Percentiles rank a stretch among this genome's conserved stretches.
Evolutionary conservation across 2,888 invertebrate species (phyloP).

Genomic region (Epinotia brunnichana): DNA sequence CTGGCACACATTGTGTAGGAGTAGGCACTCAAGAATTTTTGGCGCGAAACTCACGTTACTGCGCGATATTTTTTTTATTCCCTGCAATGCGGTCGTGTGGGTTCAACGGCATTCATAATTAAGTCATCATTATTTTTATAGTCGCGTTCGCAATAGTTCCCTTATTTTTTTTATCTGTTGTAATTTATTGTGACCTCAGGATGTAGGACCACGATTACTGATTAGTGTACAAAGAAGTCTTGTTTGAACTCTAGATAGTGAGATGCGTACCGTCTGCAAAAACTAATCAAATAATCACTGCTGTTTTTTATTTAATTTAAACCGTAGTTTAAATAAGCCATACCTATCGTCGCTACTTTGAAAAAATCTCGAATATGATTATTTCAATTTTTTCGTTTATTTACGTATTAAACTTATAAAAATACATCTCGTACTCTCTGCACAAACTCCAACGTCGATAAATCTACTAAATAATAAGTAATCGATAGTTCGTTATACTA

Average conservation of each 20-base stretch:
- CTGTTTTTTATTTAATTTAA: neutral
- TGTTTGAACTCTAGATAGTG: conserved; percentile 46
- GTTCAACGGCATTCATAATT: conserved; percentile 43
- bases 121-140: conserved; percentile 48
- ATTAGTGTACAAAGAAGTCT: conserved; percentile 55
- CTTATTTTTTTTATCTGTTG: conserved; percentile 56
- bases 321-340: no score
- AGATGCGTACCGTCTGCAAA: conserved; percentile 9
- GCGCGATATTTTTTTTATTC: conserved; percentile 32
- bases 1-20: conserved; percentile 55
- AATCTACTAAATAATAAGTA: no score
- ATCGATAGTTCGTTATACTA: no score
- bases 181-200: conserved; percentile 46
- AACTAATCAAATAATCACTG: conserved; percentile 1
- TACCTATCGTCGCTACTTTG: no score
- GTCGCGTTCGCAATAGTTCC: conserved; percentile 49
- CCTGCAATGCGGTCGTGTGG: conserved; percentile 24
- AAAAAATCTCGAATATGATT: no score
- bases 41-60: conserved; percentile 46
- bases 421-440: no score
- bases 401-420: no score
- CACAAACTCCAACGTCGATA: no score
- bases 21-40: conserved; percentile 45
- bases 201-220: conserved; percentile 49
- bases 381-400: no score